Conservation (phyloP, 2,113 vertebrate genomes). For the Epinephelus lanceolatus region DNA sequence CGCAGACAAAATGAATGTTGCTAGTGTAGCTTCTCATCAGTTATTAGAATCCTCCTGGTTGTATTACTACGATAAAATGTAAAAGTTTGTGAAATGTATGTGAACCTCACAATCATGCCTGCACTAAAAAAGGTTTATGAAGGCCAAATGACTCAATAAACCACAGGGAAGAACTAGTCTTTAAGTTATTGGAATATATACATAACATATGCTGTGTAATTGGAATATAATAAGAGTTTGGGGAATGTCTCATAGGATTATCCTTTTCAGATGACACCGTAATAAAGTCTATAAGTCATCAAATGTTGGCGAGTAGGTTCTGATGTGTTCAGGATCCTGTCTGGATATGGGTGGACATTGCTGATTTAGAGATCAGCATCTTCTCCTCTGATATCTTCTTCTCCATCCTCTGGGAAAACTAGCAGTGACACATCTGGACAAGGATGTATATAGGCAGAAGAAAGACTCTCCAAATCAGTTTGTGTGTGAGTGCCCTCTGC, state of each 20-base stretch:
- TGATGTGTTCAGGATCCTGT: not conserved
- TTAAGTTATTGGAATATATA: too few species aligned
- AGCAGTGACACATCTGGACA: conserved; percentile 20
- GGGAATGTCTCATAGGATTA: too few species aligned
- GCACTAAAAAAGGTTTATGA: too few species aligned
- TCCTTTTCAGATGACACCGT: not conserved
- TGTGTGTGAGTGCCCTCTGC: conserved; percentile 7
- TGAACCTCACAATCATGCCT: too few species aligned
- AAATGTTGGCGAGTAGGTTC: not conserved
- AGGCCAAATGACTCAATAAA: too few species aligned
- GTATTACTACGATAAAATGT: too few species aligned
- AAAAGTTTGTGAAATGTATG: too few species aligned
- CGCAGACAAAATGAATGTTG: too few species aligned
- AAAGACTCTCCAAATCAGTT: conserved; percentile 22
- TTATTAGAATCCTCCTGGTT: too few species aligned
- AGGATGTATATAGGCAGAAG: not conserved
- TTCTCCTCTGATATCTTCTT: not conserved
- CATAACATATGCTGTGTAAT: too few species aligned
- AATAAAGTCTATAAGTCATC: not conserved
- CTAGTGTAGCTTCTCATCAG: too few species aligned
- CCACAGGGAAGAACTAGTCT: too few species aligned
- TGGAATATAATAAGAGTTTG: not conserved
- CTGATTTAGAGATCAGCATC: not conserved
- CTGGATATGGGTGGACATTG: not conserved
- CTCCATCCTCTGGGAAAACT: not conserved